These are phyloP conservation scores for Lethrus apterus DNA, from an alignment of 1,140 invertebrate genomes.

Conservation along the genomic window DNA sequence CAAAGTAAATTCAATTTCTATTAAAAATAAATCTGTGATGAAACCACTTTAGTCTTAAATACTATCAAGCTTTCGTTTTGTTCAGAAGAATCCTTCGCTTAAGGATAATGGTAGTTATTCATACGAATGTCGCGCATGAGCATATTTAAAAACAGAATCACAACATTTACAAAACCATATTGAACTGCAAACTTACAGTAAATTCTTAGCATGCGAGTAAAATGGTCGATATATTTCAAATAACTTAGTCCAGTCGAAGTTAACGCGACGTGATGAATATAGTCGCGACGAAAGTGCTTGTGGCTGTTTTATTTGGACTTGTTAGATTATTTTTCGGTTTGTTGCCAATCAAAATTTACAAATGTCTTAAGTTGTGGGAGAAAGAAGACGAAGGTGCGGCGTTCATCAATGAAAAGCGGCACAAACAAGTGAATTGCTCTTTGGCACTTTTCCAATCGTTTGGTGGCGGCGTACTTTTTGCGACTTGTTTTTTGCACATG, in stretches of 20 bases:
- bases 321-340: slow-evolving; percentile 36
- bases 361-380: slow-evolving; percentile 29
- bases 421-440: slow-evolving; percentile 29
- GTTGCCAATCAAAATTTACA: slow-evolving; percentile 37
- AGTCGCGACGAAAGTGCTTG: slow-evolving; percentile 34
- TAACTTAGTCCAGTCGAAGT: too few relatives aligned
- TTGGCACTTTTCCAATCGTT: slow-evolving; percentile 47
- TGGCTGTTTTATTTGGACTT: slow-evolving; percentile 35
- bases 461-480: slow-evolving; percentile 60
- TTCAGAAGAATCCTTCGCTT: too few relatives aligned
- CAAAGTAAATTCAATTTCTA: too few relatives aligned
- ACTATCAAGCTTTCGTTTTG: too few relatives aligned
- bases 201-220: too few relatives aligned
- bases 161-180: too few relatives aligned
- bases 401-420: slow-evolving; percentile 30
- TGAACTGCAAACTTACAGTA: too few relatives aligned
- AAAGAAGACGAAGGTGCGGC: slow-evolving; percentile 23
- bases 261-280: slow-evolving; percentile 1
- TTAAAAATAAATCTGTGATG: too few relatives aligned
- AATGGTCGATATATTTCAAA: too few relatives aligned
- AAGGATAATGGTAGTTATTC: too few relatives aligned
- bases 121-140: too few relatives aligned
- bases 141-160: neutral
- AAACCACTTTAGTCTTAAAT: too few relatives aligned
- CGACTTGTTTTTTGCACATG: slow-evolving; percentile 59